Evolutionary conservation across 2,113 vertebrate species (phyloP).

Genomic region (Anser brachyrhynchus): DNA sequence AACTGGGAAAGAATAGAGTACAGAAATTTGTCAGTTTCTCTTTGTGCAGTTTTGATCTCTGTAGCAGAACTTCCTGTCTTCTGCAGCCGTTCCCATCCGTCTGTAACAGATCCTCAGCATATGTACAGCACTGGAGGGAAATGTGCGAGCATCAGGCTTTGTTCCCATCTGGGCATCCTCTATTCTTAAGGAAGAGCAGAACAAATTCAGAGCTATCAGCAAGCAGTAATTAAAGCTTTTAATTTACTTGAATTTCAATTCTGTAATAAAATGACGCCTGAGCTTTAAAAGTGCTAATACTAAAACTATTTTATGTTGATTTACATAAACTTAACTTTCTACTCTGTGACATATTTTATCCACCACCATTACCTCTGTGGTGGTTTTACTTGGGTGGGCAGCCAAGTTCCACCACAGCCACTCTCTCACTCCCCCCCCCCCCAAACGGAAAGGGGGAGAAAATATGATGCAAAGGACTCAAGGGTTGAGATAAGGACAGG

Average conservation of each 20-base stretch:
- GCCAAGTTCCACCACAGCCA: too few relatives aligned
- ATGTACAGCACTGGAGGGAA: background rate
- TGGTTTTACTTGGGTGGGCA: too few relatives aligned
- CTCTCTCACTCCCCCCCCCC: too few relatives aligned
- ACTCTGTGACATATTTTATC: background rate
- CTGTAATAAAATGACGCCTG: background rate
- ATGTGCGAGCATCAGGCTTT: background rate
- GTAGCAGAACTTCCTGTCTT: background rate
- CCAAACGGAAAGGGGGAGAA: too few relatives aligned
- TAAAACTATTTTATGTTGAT: background rate
- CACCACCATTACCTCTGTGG: too few relatives aligned
- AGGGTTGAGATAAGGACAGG: too few relatives aligned
- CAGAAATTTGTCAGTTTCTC: background rate
- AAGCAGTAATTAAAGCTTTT: background rate
- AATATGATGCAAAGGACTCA: too few relatives aligned
- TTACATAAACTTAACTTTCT: background rate
- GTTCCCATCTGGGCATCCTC: background rate
- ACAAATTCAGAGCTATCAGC: background rate
- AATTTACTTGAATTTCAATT: background rate
- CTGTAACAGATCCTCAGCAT: background rate
- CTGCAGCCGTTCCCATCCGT: background rate
- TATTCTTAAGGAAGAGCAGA: background rate
- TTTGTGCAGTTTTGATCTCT: background rate
- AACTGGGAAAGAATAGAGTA: background rate
- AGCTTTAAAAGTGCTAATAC: background rate